phyloP scores from a whole-genome alignment of 2,113 vertebrate genomes.

The Alligator mississippiensis region DNA sequence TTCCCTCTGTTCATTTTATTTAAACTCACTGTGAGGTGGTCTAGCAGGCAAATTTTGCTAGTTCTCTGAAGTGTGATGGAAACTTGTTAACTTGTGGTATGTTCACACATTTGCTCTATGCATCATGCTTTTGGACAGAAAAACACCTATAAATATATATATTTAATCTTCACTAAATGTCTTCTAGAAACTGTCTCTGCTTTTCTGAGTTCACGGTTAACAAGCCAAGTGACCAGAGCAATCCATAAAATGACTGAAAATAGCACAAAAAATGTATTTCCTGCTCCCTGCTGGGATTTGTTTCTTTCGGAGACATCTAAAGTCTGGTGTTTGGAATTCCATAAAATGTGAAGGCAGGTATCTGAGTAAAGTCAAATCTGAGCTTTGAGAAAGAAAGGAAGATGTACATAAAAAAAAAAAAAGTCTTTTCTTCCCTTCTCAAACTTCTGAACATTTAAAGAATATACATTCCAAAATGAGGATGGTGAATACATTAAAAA shows the following conservation, averaged over 20 bases:
- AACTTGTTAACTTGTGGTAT: neutral
- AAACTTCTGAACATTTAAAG: neutral
- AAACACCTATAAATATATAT: neutral
- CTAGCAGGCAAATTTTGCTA: neutral
- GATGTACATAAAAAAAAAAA: neutral
- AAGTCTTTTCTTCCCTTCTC: neutral
- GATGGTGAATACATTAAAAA: no score
- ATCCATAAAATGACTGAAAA: neutral
- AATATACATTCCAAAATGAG: no score
- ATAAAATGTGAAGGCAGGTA: neutral
- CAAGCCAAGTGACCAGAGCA: conserved; percentile 7
- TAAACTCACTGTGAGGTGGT: neutral
- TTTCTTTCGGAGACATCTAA: neutral
- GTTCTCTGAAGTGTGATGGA: neutral
- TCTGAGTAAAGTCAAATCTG: neutral
- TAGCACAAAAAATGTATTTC: neutral
- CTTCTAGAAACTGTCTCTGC: conserved; percentile 1
- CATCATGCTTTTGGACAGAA: neutral
- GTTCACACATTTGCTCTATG: neutral
- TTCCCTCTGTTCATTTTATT: neutral
- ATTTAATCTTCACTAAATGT: neutral
- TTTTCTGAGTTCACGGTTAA: conserved; percentile 7
- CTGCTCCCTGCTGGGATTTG: neutral
- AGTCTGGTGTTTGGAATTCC: neutral
- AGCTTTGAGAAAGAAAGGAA: neutral